These are phyloP conservation scores for Arizona elegans DNA, from an alignment of 2,113 vertebrate species.

Conservation along the genomic window DNA sequence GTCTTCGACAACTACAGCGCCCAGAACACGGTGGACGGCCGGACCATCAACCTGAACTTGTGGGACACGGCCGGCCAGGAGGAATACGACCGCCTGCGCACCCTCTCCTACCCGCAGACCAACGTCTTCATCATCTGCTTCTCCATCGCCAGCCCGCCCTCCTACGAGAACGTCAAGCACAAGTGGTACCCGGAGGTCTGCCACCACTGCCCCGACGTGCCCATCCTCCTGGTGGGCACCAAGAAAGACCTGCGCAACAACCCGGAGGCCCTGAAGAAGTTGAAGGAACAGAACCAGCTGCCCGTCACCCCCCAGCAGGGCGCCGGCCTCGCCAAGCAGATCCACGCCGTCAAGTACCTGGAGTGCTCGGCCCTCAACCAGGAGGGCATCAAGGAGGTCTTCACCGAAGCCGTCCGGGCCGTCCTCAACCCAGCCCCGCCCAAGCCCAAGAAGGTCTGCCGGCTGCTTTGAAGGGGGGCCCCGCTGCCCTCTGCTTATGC, in stretches of 20 bases:
- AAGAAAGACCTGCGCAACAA: conserved; percentile 92
- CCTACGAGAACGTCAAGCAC: conserved; percentile 92
- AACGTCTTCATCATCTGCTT: conserved; percentile 96
- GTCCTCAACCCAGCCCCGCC: conserved; percentile 83
- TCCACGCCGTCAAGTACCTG: conserved; percentile 88
- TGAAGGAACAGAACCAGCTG: conserved; percentile 90
- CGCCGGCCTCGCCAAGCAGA: conserved; percentile 82
- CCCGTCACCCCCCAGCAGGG: conserved; percentile 88
- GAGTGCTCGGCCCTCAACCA: conserved; percentile 94
- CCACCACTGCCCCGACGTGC: conserved; percentile 92
- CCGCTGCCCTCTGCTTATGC: background rate
- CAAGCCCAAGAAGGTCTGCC: conserved; percentile 75
- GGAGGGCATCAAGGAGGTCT: conserved; percentile 95
- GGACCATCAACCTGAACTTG: conserved; percentile 86
- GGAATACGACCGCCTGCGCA: conserved; percentile 89
- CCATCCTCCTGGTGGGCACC: conserved; percentile 92
- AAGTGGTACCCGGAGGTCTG: conserved; percentile 96
- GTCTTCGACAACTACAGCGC: conserved; percentile 95
- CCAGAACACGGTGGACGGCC: conserved; percentile 82
- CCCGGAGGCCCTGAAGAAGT: conserved; percentile 79
- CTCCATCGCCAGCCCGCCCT: conserved; percentile 91
- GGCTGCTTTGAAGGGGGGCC: conserved; percentile 77
- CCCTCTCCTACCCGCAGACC: conserved; percentile 93
- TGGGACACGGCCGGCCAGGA: conserved; percentile 96
- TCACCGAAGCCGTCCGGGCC: conserved; percentile 81